Percentiles rank a stretch among this genome's conserved stretches.
Evolutionary conservation across 2,888 invertebrate species (phyloP).

Genomic region (Dioctria linearis): DNA sequence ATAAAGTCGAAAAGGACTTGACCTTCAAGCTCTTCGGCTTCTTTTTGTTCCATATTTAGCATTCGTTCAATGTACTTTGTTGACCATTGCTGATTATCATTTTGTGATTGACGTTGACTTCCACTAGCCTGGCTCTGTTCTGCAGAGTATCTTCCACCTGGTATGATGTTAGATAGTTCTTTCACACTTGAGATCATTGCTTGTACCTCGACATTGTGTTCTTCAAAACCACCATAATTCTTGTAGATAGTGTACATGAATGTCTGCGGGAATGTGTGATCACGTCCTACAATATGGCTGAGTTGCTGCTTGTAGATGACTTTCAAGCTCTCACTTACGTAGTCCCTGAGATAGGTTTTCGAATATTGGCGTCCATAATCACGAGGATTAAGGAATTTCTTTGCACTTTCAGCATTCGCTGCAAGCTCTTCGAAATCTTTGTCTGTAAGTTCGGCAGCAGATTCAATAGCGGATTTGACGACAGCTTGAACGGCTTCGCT

Average conservation of each 20-base stretch:
- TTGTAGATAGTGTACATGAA: slow-evolving; percentile 63
- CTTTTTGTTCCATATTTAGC: slow-evolving; percentile 74
- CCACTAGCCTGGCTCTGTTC: background rate
- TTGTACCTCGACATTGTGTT: slow-evolving; percentile 60
- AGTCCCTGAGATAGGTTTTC: slow-evolving; percentile 69
- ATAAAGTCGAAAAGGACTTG: slow-evolving; percentile 71
- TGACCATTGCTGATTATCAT: slow-evolving; percentile 44
- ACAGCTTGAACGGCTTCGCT: slow-evolving; percentile 78
- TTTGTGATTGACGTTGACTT: slow-evolving; percentile 62
- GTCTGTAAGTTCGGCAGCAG: slow-evolving; percentile 72
- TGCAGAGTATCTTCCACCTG: slow-evolving; percentile 38
- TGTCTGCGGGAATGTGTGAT: slow-evolving; percentile 73
- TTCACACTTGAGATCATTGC: slow-evolving; percentile 71
- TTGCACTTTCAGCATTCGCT: slow-evolving; percentile 72
- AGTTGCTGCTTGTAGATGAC: slow-evolving; percentile 69
- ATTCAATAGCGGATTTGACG: slow-evolving; percentile 77
- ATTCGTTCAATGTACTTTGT: slow-evolving; percentile 65
- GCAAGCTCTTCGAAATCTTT: slow-evolving; percentile 71
- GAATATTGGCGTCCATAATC: slow-evolving; percentile 73
- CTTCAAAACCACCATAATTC: slow-evolving; percentile 68
- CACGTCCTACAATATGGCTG: slow-evolving; percentile 74
- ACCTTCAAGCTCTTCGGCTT: slow-evolving; percentile 75
- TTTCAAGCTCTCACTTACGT: slow-evolving; percentile 70
- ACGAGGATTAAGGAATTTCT: slow-evolving; percentile 70
- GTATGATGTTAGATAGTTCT: slow-evolving; percentile 64